Evolutionary conservation across 2,888 invertebrate genomes (phyloP), one percentile per base, ranked within the genome.

Genomic region (Vandiemenella viatica): DNA sequence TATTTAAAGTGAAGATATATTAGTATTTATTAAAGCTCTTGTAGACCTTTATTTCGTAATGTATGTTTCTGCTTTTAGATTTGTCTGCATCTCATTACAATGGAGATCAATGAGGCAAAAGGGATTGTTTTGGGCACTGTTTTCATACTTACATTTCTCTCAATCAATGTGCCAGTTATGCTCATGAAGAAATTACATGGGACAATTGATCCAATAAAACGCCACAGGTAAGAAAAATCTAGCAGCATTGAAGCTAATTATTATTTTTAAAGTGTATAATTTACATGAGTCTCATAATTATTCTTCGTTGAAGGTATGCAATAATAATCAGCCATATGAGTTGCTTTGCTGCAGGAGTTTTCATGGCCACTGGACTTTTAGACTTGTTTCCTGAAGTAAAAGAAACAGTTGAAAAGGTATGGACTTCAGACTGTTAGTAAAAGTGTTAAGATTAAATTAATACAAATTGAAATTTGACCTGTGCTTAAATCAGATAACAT

Each of bases 331-430:
- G 67, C 52, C 61, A 72, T 18, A 56, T 74, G 20, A 73, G 68
- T 51, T 75, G 75, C 59, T 74, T 69, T 60, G 72, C 73, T 22
- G 75, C 72, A 8, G 75, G 76, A 10, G 75, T 76, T 1, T 76
- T 76, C 58, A 61, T 76, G 48, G 73, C 67, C 0, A 73, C 74
- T 1, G 74, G 73, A 53, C 60, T 76, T 16, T 59, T 76, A 37
- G 74, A 75, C 58, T 58, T 76, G 10, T 65, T 75, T n/a, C 75
- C 75, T 1, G 71, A 71, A 54, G 71, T 72, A 2, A 60, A 66
- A 22, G 65, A 67, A n/a, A 63, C 66, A 40, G 60, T 72, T 21
- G 51, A 15, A n/a, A 46, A 54, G 52, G 59, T 57, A 56, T 40
- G 23, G 18, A 15, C 17, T 16, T 7, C n/a, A 40, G 40, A 10